These are phyloP conservation scores for Leptinotarsa rubiginosa DNA, from an alignment of 2,888 invertebrate genomes.

Conservation along the genomic window DNA sequence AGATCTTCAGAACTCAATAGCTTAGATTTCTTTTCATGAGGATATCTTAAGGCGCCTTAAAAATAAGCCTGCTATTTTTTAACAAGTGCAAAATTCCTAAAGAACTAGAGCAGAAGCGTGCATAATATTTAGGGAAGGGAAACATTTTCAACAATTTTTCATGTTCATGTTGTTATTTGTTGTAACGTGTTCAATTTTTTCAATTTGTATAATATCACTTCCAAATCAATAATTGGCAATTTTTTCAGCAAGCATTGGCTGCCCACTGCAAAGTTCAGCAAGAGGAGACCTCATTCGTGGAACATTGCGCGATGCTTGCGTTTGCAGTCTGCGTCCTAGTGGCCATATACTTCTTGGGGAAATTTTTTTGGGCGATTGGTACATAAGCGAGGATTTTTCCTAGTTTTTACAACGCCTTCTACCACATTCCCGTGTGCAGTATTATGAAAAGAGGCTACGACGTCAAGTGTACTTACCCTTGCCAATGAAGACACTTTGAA, in stretches of 20 bases:
- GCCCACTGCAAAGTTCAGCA: constrained; percentile 63
- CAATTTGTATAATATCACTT: no score
- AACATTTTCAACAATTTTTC: no score
- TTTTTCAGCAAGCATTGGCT: constrained; percentile 59
- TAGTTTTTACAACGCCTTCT: background rate
- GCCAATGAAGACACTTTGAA: background rate
- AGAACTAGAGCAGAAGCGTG: no score
- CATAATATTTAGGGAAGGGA: no score
- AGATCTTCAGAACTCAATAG: no score
- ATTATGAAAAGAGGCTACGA: constrained; percentile 3
- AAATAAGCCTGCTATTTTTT: no score
- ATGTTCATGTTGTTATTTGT: no score
- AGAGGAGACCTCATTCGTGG: constrained; percentile 62
- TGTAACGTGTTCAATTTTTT: no score
- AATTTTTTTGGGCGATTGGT: constrained; percentile 53
- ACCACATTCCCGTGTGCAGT: background rate
- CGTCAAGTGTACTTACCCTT: background rate
- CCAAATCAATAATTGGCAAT: background rate
- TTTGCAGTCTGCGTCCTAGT: constrained; percentile 59
- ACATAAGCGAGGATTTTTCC: background rate
- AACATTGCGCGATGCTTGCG: constrained; percentile 61
- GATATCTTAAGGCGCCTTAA: no score
- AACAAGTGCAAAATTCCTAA: no score
- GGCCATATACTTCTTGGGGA: constrained; percentile 59
- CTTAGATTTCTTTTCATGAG: no score